phyloP scores from a whole-genome alignment of 1,140 invertebrate genomes.

The Homarus americanus region DNA sequence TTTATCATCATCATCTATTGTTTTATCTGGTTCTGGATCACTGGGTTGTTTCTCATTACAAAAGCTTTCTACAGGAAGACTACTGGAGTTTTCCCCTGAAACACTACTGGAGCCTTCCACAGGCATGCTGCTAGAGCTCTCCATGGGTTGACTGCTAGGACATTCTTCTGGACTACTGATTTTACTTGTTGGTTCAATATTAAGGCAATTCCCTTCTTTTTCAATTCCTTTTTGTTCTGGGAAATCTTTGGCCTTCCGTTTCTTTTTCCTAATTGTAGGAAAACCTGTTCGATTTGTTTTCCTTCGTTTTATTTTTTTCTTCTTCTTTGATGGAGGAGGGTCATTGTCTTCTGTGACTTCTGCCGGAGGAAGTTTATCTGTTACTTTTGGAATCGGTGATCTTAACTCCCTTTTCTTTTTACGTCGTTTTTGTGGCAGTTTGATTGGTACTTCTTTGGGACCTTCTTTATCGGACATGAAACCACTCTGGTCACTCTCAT shows the following conservation, averaged over 20 bases:
- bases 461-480: slow-evolving; percentile 75
- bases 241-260: slow-evolving; percentile 80
- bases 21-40: background rate
- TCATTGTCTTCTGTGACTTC: slow-evolving; percentile 67
- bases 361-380: slow-evolving; percentile 56
- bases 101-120: background rate
- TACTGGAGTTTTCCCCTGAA: background rate
- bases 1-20: background rate
- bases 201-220: slow-evolving; percentile 34
- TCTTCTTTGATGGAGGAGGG: slow-evolving; percentile 64
- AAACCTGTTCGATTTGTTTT: slow-evolving; percentile 91
- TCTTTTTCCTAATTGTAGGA: slow-evolving; percentile 90
- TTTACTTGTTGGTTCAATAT: background rate
- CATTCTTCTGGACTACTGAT: background rate
- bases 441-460: slow-evolving; percentile 69
- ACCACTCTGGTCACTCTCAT: slow-evolving; percentile 75
- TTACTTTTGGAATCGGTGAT: slow-evolving; percentile 68
- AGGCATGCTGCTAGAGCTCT: background rate
- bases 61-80: slow-evolving; percentile 21
- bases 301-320: slow-evolving; percentile 82
- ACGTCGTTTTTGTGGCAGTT: slow-evolving; percentile 78
- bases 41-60: background rate
- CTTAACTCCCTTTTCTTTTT: slow-evolving; percentile 81
- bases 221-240: slow-evolving; percentile 35
- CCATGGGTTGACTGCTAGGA: background rate